Evolutionary conservation across 1,140 invertebrate genomes (phyloP), one percentile per base, ranked within the genome.

Genomic region (Ganaspis sp.): DNA sequence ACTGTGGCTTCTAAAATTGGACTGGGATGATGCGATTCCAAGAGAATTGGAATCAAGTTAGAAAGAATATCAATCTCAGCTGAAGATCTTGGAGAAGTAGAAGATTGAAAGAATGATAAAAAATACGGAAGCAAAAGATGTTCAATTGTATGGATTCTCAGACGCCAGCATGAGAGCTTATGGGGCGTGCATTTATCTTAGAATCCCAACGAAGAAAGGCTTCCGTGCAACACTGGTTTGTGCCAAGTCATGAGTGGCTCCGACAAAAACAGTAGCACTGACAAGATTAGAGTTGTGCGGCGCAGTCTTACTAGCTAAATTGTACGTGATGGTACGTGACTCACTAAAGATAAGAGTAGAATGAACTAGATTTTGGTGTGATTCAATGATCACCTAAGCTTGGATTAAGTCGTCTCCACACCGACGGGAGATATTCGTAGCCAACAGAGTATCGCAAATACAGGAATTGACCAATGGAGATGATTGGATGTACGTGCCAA

Each of bases 11-110:
- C 9, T 29, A 23, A 34, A 3, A 23, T 19, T 70, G 42, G 49
- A 45, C 29, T 75, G 74, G 74, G 69, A 75, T 26, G 58, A 75
- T 34, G 12, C 8, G 11, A 17, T 75, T 29, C 74, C 69, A 34
- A 4, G 4, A 40, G 19, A 70, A n/a, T 15, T 74, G 29, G 23
- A 26, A 8, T 49, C 42, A 42, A 40, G 29, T 49, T 74, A 64
- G 58, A 19, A 71, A 58, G 17, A 40, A 12, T 75, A 69, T 38
- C 70, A 49, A 54, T 37, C 64, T 15, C 69, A 71, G 26, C 34
- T 71, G 11, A 15, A 64, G 9, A 1, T 17, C 58, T 54, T 70
- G 11, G 69, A 71, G 9, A n/a, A 53, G 17, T 45, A 37, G 37
- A 19, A 23, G 4, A 70, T 74, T 17, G 49, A 38, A 17, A 58